Evolutionary conservation across 2,113 vertebrate species (phyloP).

Genomic region (Cephalopholis sonnerati): DNA sequence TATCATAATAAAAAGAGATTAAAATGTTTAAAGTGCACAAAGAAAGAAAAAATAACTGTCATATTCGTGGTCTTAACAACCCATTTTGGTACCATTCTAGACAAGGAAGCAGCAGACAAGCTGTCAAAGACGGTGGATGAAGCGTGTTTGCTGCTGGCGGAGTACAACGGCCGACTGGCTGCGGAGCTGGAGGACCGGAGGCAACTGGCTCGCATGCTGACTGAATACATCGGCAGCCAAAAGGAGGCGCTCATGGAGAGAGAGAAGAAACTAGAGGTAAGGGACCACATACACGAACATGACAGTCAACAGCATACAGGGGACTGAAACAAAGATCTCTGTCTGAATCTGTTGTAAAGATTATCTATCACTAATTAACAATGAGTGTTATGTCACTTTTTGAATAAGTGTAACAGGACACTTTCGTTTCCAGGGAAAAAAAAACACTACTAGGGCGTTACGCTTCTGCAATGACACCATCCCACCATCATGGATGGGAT

Average conservation of each 20-base stretch:
- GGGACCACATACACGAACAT: slow-evolving; percentile 5
- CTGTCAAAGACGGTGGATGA: slow-evolving; percentile 98
- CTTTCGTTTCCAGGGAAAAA: not conserved
- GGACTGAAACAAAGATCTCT: not conserved
- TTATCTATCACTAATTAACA: not conserved
- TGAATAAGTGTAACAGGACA: not conserved
- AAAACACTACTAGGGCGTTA: no score
- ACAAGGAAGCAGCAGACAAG: slow-evolving; percentile 96
- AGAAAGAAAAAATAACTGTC: not conserved
- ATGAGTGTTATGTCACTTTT: not conserved
- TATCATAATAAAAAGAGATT: not conserved
- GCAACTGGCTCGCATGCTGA: slow-evolving; percentile 97
- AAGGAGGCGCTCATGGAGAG: slow-evolving; percentile 94
- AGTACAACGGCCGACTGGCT: slow-evolving; percentile 97
- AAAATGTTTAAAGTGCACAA: not conserved
- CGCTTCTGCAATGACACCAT: no score
- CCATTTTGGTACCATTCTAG: slow-evolving; percentile 70
- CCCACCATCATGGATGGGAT: no score
- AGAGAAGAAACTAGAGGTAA: slow-evolving; percentile 97
- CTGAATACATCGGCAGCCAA: slow-evolving; percentile 96
- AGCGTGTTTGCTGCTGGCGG: slow-evolving; percentile 95
- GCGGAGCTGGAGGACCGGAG: slow-evolving; percentile 97
- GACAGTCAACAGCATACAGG: no score
- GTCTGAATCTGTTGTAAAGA: not conserved
- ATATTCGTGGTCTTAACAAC: not conserved